Evolutionary conservation across 1,140 invertebrate genomes (phyloP).

Genomic region (Daktulosphaira vitifoliae): DNA sequence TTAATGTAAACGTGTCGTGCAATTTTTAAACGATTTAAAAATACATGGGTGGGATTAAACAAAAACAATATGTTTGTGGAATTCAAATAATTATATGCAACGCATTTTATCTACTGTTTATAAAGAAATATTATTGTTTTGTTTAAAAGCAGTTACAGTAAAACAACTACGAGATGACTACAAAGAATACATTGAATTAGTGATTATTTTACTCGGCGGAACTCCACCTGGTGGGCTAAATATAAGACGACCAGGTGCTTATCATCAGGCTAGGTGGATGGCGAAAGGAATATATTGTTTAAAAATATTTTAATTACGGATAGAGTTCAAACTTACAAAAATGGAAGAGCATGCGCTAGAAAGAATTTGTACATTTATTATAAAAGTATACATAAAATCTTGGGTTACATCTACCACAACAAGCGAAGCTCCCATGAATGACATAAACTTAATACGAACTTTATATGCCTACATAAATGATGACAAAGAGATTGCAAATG

Average conservation of each 20-base stretch:
- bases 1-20: too few relatives aligned
- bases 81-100: background rate
- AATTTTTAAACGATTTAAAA: too few relatives aligned
- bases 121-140: constrained; percentile 7
- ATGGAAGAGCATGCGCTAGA: constrained; percentile 26
- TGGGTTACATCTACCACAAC: constrained; percentile 36
- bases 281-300: too few relatives aligned
- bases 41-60: too few relatives aligned
- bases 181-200: constrained; percentile 5
- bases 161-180: constrained; percentile 18
- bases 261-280: constrained; percentile 37
- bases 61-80: background rate
- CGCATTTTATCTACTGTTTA: background rate
- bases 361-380: constrained; percentile 35
- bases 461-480: too few relatives aligned
- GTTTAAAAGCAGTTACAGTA: background rate
- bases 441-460: too few relatives aligned
- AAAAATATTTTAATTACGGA: constrained; percentile 34
- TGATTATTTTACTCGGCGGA: constrained; percentile 30
- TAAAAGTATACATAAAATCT: constrained; percentile 24
- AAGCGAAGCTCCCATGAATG: too few relatives aligned
- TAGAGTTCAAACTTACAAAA: constrained; percentile 9
- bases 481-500: too few relatives aligned
- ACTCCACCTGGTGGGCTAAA: background rate
- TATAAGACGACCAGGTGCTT: constrained; percentile 25